phyloP scores from a whole-genome alignment of 2,113 vertebrate species.

The Connochaetes taurinus region DNA sequence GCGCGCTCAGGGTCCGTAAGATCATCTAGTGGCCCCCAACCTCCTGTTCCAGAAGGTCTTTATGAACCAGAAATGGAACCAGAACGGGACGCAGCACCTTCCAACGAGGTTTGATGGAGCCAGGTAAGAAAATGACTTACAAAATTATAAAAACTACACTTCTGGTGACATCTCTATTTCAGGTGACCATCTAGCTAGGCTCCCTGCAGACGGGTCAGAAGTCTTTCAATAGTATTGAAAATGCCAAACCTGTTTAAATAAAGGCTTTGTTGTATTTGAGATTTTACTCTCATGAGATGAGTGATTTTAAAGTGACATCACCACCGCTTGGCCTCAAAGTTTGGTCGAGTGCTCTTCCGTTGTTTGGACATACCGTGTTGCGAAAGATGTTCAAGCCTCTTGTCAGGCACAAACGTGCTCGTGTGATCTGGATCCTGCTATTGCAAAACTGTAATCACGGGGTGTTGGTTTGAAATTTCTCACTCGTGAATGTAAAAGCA shows the following conservation, averaged over 20 bases:
- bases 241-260: slow-evolving; percentile 53
- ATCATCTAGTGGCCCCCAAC: not conserved
- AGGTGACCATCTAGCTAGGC: not conserved
- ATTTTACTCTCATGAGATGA: not conserved
- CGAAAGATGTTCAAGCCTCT: not conserved
- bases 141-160: not conserved
- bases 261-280: slow-evolving; percentile 12
- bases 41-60: slow-evolving; percentile 48
- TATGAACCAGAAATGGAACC: slow-evolving; percentile 23
- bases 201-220: not conserved
- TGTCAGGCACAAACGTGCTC: not conserved
- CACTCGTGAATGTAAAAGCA: not conserved
- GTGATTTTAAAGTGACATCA: not conserved
- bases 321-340: not conserved
- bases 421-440: not conserved
- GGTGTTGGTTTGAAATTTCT: not conserved
- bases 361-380: not conserved
- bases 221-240: not conserved
- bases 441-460: not conserved
- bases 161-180: not conserved
- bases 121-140: slow-evolving; percentile 70
- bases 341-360: not conserved
- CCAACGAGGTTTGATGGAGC: slow-evolving; percentile 58
- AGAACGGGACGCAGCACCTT: slow-evolving; percentile 37
- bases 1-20: not conserved